Percentiles rank a stretch among this genome's conserved stretches.
Conservation (phyloP, 2,113 vertebrate species). For the Spizaetus ornatus region DNA sequence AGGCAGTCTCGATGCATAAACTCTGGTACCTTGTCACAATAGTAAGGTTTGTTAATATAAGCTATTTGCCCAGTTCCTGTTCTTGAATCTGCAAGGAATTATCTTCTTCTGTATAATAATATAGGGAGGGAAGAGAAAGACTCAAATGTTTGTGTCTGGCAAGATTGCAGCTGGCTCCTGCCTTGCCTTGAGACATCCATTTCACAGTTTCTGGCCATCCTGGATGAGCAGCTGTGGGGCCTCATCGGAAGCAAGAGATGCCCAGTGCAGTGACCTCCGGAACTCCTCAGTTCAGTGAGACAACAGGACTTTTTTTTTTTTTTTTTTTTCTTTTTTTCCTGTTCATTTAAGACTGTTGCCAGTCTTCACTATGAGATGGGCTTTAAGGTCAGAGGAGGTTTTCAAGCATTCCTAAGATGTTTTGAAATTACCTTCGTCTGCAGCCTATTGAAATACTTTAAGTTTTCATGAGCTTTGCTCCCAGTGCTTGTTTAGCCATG, state of each 20-base stretch:
- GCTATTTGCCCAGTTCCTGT: background rate
- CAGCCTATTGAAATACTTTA: background rate
- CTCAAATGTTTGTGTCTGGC: background rate
- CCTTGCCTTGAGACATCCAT: background rate
- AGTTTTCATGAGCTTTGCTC: background rate
- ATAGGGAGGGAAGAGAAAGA: background rate
- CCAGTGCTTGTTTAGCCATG: background rate
- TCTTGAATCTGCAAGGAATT: background rate
- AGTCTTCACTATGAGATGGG: background rate
- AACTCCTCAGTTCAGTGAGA: background rate
- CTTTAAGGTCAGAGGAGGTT: background rate
- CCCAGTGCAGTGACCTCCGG: background rate
- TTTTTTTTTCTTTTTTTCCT: background rate
- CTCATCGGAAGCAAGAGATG: background rate
- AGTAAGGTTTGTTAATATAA: background rate
- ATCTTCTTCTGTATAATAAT: background rate
- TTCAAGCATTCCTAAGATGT: background rate
- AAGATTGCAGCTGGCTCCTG: background rate
- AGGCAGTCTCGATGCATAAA: background rate
- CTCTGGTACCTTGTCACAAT: background rate
- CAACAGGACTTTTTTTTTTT: background rate
- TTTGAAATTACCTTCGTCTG: background rate
- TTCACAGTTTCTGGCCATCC: background rate
- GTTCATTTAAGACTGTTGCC: background rate
- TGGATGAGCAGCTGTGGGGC: background rate